Conservation (phyloP, 2,797 vertebrate genomes). For the Hozukius guyotensis region DNA sequence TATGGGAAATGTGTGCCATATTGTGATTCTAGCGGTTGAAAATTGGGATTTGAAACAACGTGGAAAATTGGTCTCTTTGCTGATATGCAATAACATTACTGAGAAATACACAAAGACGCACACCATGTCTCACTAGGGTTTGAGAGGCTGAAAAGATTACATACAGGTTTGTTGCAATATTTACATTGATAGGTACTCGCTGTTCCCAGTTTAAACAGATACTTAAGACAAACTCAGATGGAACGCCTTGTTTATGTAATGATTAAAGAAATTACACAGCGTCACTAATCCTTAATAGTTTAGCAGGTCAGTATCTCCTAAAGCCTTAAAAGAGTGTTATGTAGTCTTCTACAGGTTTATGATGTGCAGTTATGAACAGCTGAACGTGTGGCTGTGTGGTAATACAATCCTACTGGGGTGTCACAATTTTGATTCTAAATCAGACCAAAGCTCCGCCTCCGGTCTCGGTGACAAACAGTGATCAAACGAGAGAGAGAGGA, state of each 20-base stretch:
- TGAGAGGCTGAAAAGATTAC: background rate
- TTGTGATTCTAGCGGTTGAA: background rate
- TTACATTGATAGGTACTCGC: background rate
- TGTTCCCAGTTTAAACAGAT: background rate
- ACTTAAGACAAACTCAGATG: background rate
- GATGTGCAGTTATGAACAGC: background rate
- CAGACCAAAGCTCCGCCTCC: too few relatives aligned
- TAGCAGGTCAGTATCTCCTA: background rate
- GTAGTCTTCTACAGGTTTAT: background rate
- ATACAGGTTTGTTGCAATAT: background rate
- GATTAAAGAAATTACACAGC: background rate
- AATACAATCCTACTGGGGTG: rapidly evolving
- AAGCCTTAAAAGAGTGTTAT: background rate
- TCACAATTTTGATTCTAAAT: too few relatives aligned
- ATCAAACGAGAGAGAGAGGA: too few relatives aligned
- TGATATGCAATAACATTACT: too few relatives aligned
- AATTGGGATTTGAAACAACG: background rate
- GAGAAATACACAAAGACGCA: background rate
- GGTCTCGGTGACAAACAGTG: too few relatives aligned
- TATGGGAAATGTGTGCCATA: background rate
- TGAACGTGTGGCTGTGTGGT: background rate
- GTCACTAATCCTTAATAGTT: too few relatives aligned
- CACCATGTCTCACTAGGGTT: background rate
- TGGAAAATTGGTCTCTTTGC: background rate
- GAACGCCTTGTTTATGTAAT: background rate